Evolutionary conservation across 2,888 invertebrate genomes (phyloP).

Genomic region (Lasioglossum malachurum): DNA sequence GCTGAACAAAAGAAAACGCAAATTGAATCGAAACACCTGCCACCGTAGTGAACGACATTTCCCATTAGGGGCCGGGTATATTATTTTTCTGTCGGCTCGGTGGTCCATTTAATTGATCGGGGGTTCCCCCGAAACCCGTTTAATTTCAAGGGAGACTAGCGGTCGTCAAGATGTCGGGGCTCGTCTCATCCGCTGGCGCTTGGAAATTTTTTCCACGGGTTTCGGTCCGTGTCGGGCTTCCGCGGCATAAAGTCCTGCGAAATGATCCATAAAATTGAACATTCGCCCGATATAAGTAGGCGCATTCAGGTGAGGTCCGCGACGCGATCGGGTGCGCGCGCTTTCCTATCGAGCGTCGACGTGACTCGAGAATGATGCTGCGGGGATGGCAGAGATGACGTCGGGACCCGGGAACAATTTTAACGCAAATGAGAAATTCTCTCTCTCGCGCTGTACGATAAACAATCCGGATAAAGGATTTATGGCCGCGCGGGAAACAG

Average conservation of each 20-base stretch:
- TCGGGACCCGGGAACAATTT: constrained; percentile 67
- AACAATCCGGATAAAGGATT: constrained; percentile 79
- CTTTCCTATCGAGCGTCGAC: neutral
- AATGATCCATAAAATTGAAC: constrained; percentile 73
- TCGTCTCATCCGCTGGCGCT: neutral
- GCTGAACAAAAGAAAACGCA: constrained; percentile 4
- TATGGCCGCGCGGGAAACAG: constrained; percentile 74
- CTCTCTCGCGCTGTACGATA: constrained; percentile 66
- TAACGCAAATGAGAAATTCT: constrained; percentile 77
- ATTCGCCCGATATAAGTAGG: constrained; percentile 60
- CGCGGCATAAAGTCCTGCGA: constrained; percentile 55
- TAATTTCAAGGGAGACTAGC: constrained; percentile 56
- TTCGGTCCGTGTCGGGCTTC: constrained; percentile 13
- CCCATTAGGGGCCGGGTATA: constrained; percentile 29
- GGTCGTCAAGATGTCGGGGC: constrained; percentile 18
- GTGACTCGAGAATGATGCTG: neutral
- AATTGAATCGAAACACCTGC: constrained; percentile 35
- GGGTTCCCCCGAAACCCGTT: constrained; percentile 14
- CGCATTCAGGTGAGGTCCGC: constrained; percentile 55
- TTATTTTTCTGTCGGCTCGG: constrained; percentile 33
- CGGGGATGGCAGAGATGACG: neutral
- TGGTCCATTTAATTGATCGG: constrained; percentile 42
- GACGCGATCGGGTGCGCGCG: constrained; percentile 33
- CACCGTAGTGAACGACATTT: constrained; percentile 13
- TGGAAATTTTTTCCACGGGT: constrained; percentile 51